A percentile compares a stretch with the other conserved stretches of the same genome.
Conservation (phyloP, 1,140 invertebrate genomes). For the Sarcophaga peregrina region DNA sequence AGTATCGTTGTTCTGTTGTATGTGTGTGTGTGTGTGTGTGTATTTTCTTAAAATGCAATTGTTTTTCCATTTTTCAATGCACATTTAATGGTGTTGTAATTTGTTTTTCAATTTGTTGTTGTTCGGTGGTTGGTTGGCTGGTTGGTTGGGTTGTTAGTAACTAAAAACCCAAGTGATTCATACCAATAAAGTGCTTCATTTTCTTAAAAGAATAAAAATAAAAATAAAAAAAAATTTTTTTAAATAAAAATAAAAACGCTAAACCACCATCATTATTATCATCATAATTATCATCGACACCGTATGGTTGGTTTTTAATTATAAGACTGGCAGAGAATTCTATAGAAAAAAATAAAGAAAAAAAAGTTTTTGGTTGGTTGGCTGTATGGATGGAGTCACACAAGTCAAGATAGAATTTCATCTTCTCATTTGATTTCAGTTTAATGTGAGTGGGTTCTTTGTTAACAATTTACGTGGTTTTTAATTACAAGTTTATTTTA, state of each 20-base stretch:
- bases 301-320: not conserved
- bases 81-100: not conserved
- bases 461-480: not conserved
- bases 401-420: not conserved
- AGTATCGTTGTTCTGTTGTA: too few species aligned
- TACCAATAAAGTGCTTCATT: not conserved
- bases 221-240: too few species aligned
- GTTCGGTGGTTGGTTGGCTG: not conserved
- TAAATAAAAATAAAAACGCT: too few species aligned
- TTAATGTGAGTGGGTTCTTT: constrained; percentile 5
- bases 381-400: too few species aligned
- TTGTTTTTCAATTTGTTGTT: not conserved
- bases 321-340: not conserved
- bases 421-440: not conserved
- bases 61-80: not conserved
- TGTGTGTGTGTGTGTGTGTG: too few species aligned
- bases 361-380: too few species aligned
- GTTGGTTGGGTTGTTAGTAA: not conserved
- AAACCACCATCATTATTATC: too few species aligned
- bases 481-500: too few species aligned
- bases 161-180: constrained; percentile 9
- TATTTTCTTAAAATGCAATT: not conserved
- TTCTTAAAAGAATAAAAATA: not conserved
- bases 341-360: too few species aligned
- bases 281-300: too few species aligned